Evolutionary conservation across 2,113 vertebrate genomes (phyloP).

Genomic region (Glaucomys volans): DNA sequence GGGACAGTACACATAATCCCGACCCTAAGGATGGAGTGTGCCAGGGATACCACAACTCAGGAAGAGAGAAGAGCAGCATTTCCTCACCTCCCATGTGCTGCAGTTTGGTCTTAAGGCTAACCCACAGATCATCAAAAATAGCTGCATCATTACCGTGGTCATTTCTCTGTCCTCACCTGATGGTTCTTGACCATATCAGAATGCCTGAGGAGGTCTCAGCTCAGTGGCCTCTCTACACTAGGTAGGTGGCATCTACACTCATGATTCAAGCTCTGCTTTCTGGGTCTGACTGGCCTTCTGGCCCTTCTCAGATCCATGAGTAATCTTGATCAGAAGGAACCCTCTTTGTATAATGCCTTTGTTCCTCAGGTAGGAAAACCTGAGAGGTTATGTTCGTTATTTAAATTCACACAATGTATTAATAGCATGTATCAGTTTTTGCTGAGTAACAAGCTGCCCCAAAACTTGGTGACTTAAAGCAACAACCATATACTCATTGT

Average conservation of each 20-base stretch:
- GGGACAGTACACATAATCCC: neutral
- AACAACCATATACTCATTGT: neutral
- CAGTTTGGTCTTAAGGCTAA: constrained; percentile 31
- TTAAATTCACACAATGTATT: neutral
- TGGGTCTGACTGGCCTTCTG: neutral
- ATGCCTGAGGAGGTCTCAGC: neutral
- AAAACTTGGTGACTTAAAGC: neutral
- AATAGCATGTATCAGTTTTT: neutral
- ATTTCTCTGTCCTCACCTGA: neutral
- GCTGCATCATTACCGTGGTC: neutral
- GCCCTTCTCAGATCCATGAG: neutral
- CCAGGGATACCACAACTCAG: neutral
- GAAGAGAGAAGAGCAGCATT: neutral
- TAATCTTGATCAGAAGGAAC: neutral
- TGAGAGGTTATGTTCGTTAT: neutral
- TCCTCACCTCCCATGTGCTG: neutral
- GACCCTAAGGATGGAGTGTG: neutral
- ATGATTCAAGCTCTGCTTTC: neutral
- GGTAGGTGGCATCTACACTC: too few relatives aligned
- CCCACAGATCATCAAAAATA: constrained; percentile 14
- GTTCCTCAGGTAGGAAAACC: neutral
- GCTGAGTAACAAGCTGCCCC: neutral
- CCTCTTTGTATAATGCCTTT: neutral
- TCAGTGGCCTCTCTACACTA: neutral
- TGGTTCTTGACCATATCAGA: neutral